These are phyloP conservation scores for Pogona vitticeps DNA, from an alignment of 2,113 vertebrate species.

Conservation along the genomic window DNA sequence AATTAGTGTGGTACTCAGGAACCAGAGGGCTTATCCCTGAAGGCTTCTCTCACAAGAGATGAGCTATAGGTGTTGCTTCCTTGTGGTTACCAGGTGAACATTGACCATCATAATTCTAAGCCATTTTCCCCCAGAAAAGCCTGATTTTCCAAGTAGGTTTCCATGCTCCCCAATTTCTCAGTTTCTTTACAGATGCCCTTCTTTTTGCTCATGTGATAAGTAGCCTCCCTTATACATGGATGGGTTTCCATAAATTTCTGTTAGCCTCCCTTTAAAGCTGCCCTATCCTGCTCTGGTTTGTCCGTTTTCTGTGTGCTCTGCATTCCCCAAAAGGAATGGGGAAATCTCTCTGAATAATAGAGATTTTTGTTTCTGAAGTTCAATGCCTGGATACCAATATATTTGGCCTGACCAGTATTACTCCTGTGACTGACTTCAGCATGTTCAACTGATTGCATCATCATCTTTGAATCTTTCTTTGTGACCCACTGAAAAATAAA, in stretches of 20 bases:
- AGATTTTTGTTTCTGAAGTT: neutral
- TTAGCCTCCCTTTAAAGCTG: neutral
- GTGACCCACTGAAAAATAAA: conserved; percentile 8
- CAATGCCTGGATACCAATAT: neutral
- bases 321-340: neutral
- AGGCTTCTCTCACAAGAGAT: too few species aligned
- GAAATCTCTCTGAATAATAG: neutral
- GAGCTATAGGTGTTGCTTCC: too few species aligned
- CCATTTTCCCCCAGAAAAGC: too few species aligned
- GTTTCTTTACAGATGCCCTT: too few species aligned
- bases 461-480: neutral
- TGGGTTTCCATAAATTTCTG: neutral
- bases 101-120: too few species aligned
- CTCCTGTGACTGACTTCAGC: neutral
- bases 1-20: too few species aligned
- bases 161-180: too few species aligned
- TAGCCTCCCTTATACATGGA: neutral
- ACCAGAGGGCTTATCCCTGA: too few species aligned
- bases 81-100: too few species aligned
- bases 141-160: too few species aligned
- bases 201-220: too few species aligned
- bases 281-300: neutral
- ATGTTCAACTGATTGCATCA: neutral
- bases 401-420: neutral
- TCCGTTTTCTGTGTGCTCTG: neutral